Evolutionary conservation across 92 coral and sea anemone species (phyloP).

Genomic region (Epizoanthus fatuus): DNA sequence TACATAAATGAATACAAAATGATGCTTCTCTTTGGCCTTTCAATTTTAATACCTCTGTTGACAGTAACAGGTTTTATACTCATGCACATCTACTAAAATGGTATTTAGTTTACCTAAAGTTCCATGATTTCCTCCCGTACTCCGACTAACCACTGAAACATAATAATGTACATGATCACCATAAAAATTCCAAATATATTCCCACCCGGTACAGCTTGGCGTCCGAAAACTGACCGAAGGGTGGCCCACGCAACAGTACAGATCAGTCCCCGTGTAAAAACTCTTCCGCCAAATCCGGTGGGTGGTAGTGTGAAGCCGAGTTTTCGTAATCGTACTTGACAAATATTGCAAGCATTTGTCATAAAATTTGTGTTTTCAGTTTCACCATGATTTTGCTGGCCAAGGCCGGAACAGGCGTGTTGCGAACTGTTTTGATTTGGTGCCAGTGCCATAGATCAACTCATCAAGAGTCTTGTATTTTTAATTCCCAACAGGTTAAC

Average conservation of each 20-base stretch:
- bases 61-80: no score
- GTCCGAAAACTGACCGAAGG: slow-evolving; percentile 86
- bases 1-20: no score
- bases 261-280: slow-evolving; percentile 77
- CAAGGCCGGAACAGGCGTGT: background rate
- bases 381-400: background rate
- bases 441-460: no score
- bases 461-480: no score
- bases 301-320: slow-evolving; percentile 69
- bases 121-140: no score
- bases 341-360: background rate
- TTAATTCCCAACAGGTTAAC: no score
- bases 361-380: background rate
- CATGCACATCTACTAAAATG: no score
- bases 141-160: no score
- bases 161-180: slow-evolving; percentile 76
- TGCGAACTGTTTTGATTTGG: background rate
- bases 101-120: no score
- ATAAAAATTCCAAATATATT: slow-evolving; percentile 87
- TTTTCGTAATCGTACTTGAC: background rate
- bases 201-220: slow-evolving; percentile 89
- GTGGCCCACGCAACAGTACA: slow-evolving; percentile 75
- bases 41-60: no score
- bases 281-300: slow-evolving; percentile 72
- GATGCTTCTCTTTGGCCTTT: no score